These are phyloP conservation scores for Tanytarsus gracilentus DNA, from an alignment of 2,888 invertebrate species.

Conservation along the genomic window DNA sequence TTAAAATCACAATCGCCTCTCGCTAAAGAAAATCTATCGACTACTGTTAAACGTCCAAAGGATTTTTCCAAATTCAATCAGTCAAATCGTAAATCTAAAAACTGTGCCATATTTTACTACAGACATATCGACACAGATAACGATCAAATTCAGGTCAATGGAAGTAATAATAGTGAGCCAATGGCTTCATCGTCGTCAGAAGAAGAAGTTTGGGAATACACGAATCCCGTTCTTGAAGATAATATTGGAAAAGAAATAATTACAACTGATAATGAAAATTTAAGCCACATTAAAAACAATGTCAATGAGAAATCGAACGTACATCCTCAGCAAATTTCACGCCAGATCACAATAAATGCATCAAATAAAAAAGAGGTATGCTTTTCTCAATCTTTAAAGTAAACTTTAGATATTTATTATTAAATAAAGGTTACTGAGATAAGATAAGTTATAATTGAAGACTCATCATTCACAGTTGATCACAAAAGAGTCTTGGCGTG, in stretches of 20 bases:
- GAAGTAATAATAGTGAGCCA: constrained; percentile 46
- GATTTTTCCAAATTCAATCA: constrained; percentile 56
- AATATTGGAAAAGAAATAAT: not conserved
- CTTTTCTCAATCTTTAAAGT: too few species aligned
- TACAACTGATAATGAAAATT: not conserved
- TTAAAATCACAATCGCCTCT: not conserved
- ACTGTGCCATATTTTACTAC: constrained; percentile 76
- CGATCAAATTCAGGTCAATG: constrained; percentile 48
- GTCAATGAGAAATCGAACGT: not conserved
- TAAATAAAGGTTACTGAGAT: too few species aligned
- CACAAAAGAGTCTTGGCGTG: constrained; percentile 55
- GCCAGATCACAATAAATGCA: not conserved
- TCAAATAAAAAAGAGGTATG: constrained; percentile 22
- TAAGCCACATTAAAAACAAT: not conserved
- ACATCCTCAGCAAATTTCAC: not conserved
- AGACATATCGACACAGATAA: constrained; percentile 81
- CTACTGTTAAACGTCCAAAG: constrained; percentile 47
- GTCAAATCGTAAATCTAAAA: constrained; percentile 69
- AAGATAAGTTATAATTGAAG: too few species aligned
- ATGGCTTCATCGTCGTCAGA: constrained; percentile 53
- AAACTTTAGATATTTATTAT: too few species aligned
- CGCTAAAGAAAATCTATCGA: constrained; percentile 34
- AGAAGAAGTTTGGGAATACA: constrained; percentile 46
- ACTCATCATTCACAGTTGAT: too few species aligned
- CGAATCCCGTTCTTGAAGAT: constrained; percentile 26